These are phyloP conservation scores for Threskiornis aethiopicus DNA, from an alignment of 2,797 vertebrate species.

Conservation along the genomic window DNA sequence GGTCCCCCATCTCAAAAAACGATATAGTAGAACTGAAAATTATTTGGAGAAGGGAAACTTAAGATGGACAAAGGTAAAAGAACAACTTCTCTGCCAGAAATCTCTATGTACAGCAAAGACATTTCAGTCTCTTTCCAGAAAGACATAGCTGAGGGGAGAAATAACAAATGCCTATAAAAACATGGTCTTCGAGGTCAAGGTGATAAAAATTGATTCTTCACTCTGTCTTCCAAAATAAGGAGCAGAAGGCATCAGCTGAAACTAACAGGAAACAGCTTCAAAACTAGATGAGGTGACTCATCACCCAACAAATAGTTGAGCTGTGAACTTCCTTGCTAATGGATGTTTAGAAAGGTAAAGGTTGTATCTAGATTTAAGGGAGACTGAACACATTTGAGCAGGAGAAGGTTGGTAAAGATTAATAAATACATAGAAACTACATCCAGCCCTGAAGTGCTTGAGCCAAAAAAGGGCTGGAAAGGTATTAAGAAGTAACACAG, in stretches of 20 bases:
- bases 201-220: conserved; percentile 43
- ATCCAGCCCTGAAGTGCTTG: background rate
- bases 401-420: background rate
- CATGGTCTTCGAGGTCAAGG: background rate
- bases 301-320: background rate
- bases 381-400: background rate
- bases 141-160: background rate
- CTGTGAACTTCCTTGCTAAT: background rate
- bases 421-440: background rate
- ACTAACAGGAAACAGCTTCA: background rate
- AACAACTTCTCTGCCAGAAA: background rate
- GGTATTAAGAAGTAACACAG: background rate
- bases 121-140: background rate
- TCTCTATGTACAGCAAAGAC: background rate
- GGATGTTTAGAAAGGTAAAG: background rate
- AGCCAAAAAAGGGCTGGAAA: background rate
- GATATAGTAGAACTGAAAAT: background rate
- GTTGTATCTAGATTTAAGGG: background rate
- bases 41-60: background rate
- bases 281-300: background rate
- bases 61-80: background rate
- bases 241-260: background rate
- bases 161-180: background rate
- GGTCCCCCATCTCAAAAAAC: background rate
- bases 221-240: conserved; percentile 1